A percentile compares a stretch with the other conserved stretches of the same genome.
Evolutionary conservation across 2,113 vertebrate genomes (phyloP).

Genomic region (Antechinus flavipes): DNA sequence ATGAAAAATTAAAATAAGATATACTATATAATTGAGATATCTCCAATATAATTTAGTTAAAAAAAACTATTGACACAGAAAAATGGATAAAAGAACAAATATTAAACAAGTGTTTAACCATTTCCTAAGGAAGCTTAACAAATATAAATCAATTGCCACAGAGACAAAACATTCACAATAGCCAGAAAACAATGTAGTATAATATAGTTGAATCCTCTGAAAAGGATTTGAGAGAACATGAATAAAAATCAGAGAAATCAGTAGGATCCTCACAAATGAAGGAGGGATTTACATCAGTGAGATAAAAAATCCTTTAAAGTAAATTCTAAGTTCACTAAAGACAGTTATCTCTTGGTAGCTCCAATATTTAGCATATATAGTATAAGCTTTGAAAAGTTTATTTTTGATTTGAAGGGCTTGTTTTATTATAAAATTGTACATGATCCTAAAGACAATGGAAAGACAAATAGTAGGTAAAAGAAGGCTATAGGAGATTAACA

Average conservation of each 20-base stretch:
- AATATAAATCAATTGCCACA: background rate
- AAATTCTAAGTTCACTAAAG: too few species aligned
- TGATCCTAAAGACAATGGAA: background rate
- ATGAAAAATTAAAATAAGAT: background rate
- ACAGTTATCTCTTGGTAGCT: too few species aligned
- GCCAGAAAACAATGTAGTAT: background rate
- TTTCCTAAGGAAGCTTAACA: background rate
- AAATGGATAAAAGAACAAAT: background rate
- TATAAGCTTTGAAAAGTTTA: background rate
- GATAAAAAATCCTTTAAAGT: too few species aligned
- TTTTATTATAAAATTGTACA: slow-evolving; percentile 36
- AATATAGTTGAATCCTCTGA: background rate
- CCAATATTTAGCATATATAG: too few species aligned
- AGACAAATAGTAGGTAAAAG: background rate
- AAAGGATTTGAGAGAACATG: too few species aligned
- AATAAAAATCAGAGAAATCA: too few species aligned
- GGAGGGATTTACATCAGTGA: too few species aligned
- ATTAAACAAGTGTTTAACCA: background rate
- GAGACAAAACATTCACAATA: background rate
- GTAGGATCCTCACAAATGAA: too few species aligned
- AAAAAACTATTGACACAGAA: background rate
- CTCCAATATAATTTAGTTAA: background rate
- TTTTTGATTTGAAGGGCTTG: background rate
- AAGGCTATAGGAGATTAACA: slow-evolving; percentile 29
- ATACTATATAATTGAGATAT: background rate